These are phyloP conservation scores for Leptopilina boulardi DNA, from an alignment of 1,140 invertebrate genomes.

Conservation along the genomic window DNA sequence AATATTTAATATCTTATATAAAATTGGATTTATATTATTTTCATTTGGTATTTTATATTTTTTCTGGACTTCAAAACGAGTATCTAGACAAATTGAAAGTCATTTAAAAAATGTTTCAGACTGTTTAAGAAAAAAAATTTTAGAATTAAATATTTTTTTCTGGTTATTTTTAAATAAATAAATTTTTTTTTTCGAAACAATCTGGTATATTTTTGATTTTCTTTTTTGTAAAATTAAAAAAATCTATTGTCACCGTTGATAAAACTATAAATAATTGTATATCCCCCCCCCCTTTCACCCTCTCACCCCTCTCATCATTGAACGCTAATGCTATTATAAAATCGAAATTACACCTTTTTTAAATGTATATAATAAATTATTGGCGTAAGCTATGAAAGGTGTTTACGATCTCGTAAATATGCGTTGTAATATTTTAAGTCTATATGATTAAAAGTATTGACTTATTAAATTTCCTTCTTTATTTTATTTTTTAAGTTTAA, in stretches of 20 bases:
- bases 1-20: too few relatives aligned
- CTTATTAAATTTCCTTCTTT: conserved; percentile 13
- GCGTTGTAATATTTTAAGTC: conserved; percentile 14
- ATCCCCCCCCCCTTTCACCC: neutral
- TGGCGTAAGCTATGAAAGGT: conserved; percentile 18
- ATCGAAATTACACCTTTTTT: conserved; percentile 1
- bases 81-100: too few relatives aligned
- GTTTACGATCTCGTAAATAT: conserved; percentile 29
- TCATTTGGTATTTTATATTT: too few relatives aligned
- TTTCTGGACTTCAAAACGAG: too few relatives aligned
- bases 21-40: too few relatives aligned
- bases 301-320: neutral
- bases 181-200: too few relatives aligned
- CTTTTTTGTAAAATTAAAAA: neutral
- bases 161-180: too few relatives aligned
- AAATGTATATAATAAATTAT: conserved; percentile 30
- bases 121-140: too few relatives aligned
- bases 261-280: conserved; percentile 17
- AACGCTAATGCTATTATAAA: neutral
- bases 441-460: neutral
- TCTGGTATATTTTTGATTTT: neutral
- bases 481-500: neutral
- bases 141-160: too few relatives aligned
- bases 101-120: too few relatives aligned
- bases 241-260: conserved; percentile 6